These are phyloP conservation scores for Cerceris rybyensis DNA, from an alignment of 2,888 invertebrate genomes.

Conservation along the genomic window DNA sequence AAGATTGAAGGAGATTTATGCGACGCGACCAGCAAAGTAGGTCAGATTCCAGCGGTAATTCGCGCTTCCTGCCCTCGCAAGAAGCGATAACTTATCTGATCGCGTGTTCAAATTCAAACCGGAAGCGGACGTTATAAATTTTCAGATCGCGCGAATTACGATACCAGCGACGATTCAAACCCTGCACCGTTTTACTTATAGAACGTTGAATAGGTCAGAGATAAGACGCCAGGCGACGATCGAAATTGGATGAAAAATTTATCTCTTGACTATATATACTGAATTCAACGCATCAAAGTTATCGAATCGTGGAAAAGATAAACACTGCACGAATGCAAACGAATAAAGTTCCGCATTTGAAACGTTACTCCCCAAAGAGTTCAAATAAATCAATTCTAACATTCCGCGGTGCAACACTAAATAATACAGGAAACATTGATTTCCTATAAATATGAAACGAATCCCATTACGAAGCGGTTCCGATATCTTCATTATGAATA, in stretches of 20 bases:
- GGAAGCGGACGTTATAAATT: not conserved
- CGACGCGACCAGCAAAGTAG: conserved; percentile 42
- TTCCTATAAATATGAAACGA: conserved; percentile 32
- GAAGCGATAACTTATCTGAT: conserved; percentile 32
- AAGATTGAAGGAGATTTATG: conserved; percentile 42
- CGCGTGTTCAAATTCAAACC: not conserved
- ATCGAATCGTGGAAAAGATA: too few relatives aligned
- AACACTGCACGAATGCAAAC: not conserved
- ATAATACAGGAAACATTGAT: conserved; percentile 49
- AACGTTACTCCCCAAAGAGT: too few relatives aligned
- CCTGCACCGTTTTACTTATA: too few relatives aligned
- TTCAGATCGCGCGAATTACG: conserved; percentile 4
- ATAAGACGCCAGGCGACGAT: not conserved
- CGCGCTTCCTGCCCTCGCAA: conserved; percentile 52
- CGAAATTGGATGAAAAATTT: not conserved
- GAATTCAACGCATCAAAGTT: too few relatives aligned
- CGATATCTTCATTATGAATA: conserved; percentile 4
- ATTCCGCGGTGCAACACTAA: conserved; percentile 6
- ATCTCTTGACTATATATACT: conserved; percentile 9
- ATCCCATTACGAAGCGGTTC: not conserved
- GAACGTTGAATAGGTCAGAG: too few relatives aligned
- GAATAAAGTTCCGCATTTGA: not conserved
- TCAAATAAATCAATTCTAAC: not conserved
- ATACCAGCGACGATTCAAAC: not conserved
- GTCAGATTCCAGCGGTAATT: conserved; percentile 61